A percentile compares a stretch with the other conserved stretches of the same genome.
Evolutionary conservation across 2,113 vertebrate species (phyloP).

Genomic region (Crotalus horridus): DNA sequence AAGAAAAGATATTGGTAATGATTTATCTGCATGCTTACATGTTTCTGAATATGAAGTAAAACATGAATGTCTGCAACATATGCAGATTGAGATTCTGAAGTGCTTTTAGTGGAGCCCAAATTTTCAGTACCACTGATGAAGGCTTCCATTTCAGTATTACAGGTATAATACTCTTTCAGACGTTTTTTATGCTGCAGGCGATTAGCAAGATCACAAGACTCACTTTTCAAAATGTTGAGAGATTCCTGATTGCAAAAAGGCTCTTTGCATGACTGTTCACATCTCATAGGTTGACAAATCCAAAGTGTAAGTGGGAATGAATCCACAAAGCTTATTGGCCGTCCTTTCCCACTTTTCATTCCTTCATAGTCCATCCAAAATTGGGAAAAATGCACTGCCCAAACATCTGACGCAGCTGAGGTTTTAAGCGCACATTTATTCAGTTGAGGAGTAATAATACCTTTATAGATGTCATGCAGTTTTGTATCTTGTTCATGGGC

Average conservation of each 20-base stretch:
- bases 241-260: slow-evolving; percentile 52
- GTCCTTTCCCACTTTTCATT: slow-evolving; percentile 81
- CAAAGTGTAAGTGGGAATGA: slow-evolving; percentile 92
- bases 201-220: slow-evolving; percentile 78
- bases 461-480: slow-evolving; percentile 90
- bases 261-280: slow-evolving; percentile 78
- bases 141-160: slow-evolving; percentile 68
- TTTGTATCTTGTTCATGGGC: slow-evolving; percentile 94
- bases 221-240: slow-evolving; percentile 74
- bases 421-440: slow-evolving; percentile 81
- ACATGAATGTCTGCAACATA: slow-evolving; percentile 79
- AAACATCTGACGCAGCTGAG: slow-evolving; percentile 87
- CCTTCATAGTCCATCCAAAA: slow-evolving; percentile 98
- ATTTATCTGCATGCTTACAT: slow-evolving; percentile 89
- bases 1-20: slow-evolving; percentile 92
- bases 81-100: slow-evolving; percentile 56
- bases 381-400: slow-evolving; percentile 91
- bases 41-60: slow-evolving; percentile 86
- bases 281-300: slow-evolving; percentile 86
- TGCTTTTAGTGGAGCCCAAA: slow-evolving; percentile 66
- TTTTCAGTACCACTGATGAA: slow-evolving; percentile 72
- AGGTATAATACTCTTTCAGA: slow-evolving; percentile 85
- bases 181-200: slow-evolving; percentile 87
- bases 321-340: slow-evolving; percentile 90
- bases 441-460: slow-evolving; percentile 79